A percentile compares a stretch with the other conserved stretches of the same genome.
Evolutionary conservation across 2,113 vertebrate genomes (phyloP).

Genomic region (Channa argus): DNA sequence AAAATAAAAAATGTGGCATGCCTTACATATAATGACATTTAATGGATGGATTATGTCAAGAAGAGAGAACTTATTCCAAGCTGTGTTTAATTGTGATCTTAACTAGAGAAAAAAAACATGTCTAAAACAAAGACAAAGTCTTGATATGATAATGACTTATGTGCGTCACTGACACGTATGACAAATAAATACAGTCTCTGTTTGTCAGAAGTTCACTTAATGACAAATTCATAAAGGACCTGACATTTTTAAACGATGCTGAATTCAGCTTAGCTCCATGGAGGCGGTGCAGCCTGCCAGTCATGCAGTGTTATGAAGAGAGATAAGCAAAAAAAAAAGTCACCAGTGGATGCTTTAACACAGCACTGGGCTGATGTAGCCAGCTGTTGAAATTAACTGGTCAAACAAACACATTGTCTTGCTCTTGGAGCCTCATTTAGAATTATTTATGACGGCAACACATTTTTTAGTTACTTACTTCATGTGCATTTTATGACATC

Average conservation of each 20-base stretch:
- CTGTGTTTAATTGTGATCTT: too few species aligned
- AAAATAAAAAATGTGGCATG: neutral
- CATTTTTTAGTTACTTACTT: neutral
- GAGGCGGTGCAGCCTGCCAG: constrained; percentile 10
- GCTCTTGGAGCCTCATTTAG: neutral
- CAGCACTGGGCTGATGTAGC: constrained; percentile 9
- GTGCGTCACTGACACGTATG: neutral
- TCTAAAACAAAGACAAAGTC: neutral
- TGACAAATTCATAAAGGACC: constrained; percentile 13
- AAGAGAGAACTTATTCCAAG: neutral
- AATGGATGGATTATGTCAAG: constrained; percentile 4
- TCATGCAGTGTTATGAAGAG: constrained; percentile 17
- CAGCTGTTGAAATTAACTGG: constrained; percentile 19
- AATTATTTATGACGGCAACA: neutral
- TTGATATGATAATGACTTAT: neutral
- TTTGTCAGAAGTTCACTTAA: neutral
- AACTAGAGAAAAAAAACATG: too few species aligned
- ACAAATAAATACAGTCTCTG: neutral
- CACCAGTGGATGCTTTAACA: constrained; percentile 1
- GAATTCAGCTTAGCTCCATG: constrained; percentile 26
- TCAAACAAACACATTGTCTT: constrained; percentile 1
- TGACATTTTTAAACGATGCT: constrained; percentile 35
- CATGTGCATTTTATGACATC: neutral
- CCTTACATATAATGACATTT: neutral
- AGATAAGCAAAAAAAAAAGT: constrained; percentile 19